phyloP scores from a whole-genome alignment of 2,888 invertebrate genomes.

The Xylophagus ater region DNA sequence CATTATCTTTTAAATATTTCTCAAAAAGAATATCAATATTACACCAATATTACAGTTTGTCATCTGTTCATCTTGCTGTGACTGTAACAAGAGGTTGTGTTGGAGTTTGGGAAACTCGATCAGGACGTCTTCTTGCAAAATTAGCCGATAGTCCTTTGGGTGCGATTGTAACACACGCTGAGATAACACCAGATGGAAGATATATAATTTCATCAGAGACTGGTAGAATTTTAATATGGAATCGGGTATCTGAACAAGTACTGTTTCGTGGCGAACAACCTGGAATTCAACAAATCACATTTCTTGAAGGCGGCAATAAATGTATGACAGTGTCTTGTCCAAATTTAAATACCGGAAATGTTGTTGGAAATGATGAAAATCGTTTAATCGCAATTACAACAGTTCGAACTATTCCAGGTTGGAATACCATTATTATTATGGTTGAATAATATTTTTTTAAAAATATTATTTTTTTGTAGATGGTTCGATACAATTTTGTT shows the following conservation, averaged over 20 bases:
- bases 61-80: slow-evolving; percentile 70
- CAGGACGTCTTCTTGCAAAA: slow-evolving; percentile 73
- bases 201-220: slow-evolving; percentile 84
- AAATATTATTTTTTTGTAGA: slow-evolving; percentile 45
- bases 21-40: slow-evolving; percentile 1
- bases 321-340: slow-evolving; percentile 37
- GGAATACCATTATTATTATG: slow-evolving; percentile 8
- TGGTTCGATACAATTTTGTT: slow-evolving; percentile 65
- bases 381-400: slow-evolving; percentile 52
- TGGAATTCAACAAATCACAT: slow-evolving; percentile 38
- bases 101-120: slow-evolving; percentile 86
- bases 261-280: slow-evolving; percentile 64
- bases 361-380: slow-evolving; percentile 52
- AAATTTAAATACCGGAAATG: slow-evolving; percentile 38
- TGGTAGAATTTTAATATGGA: slow-evolving; percentile 84
- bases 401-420: slow-evolving; percentile 63
- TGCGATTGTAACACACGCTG: slow-evolving; percentile 88
- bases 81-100: slow-evolving; percentile 91
- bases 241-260: slow-evolving; percentile 58
- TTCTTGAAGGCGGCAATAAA: slow-evolving; percentile 37
- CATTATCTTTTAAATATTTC: neutral
- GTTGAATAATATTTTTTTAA: neutral
- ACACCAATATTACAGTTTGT: slow-evolving; percentile 48
- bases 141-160: slow-evolving; percentile 85
- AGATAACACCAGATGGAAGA: slow-evolving; percentile 74